Percentiles rank a stretch among this genome's conserved stretches.
These are phyloP conservation scores for Bombus breviceps DNA, from an alignment of 1,140 invertebrate genomes.

Conservation along the genomic window DNA sequence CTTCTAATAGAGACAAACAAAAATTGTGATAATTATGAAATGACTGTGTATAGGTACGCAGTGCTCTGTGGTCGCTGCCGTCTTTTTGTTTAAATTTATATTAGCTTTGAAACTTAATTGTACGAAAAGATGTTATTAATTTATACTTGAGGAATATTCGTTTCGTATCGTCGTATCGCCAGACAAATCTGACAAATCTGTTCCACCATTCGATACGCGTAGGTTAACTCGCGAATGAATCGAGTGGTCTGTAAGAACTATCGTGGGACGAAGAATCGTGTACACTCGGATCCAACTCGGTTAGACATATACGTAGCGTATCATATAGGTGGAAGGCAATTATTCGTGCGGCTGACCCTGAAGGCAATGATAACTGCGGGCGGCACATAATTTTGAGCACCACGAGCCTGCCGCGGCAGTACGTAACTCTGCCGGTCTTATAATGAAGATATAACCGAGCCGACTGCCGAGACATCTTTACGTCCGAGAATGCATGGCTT, in stretches of 20 bases:
- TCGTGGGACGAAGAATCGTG: slow-evolving; percentile 22
- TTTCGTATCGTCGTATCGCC: neutral
- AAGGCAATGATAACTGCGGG: slow-evolving; percentile 79
- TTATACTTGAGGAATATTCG: neutral
- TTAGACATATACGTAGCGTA: slow-evolving; percentile 51
- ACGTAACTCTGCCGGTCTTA: slow-evolving; percentile 78
- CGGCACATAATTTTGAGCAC: slow-evolving; percentile 77
- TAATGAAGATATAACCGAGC: slow-evolving; percentile 82
- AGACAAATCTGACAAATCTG: neutral
- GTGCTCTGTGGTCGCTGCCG: too few species aligned
- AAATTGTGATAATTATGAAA: neutral
- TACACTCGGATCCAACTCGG: slow-evolving; percentile 28
- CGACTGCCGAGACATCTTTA: slow-evolving; percentile 81
- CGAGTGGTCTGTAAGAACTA: slow-evolving; percentile 8
- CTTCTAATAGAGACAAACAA: neutral
- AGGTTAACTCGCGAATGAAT: slow-evolving; percentile 20
- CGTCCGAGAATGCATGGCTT: slow-evolving; percentile 75
- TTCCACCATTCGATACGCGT: too few species aligned
- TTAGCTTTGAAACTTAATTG: neutral
- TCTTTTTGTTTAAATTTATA: neutral
- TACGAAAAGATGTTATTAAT: neutral
- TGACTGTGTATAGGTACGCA: neutral
- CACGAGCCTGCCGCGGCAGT: slow-evolving; percentile 66
- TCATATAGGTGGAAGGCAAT: slow-evolving; percentile 78
- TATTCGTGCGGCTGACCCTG: slow-evolving; percentile 74